phyloP scores from a whole-genome alignment of 2,113 vertebrate species.

The Dinomys branickii region DNA sequence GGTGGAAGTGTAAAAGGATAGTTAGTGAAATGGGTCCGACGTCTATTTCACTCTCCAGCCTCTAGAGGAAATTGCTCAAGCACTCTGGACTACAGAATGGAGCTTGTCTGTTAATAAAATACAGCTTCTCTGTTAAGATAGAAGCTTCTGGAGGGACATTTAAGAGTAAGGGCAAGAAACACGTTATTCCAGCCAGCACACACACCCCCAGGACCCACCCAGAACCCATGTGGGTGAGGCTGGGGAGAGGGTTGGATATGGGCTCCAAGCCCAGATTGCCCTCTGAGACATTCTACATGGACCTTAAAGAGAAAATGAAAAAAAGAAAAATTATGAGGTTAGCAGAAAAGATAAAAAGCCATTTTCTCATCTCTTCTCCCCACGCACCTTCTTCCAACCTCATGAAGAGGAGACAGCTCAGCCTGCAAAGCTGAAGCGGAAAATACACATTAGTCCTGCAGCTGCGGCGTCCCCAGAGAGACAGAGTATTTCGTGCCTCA shows the following conservation, averaged over 20 bases:
- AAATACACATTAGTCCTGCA: not conserved
- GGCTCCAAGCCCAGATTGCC: not conserved
- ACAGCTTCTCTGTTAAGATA: not conserved
- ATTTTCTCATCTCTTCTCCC: slow-evolving; percentile 19
- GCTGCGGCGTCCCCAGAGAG: not conserved
- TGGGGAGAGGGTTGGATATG: not conserved
- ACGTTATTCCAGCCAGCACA: not conserved
- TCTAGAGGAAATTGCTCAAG: slow-evolving; percentile 14
- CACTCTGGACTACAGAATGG: not conserved
- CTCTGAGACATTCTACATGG: not conserved
- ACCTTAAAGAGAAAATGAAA: not conserved
- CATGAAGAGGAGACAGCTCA: not conserved
- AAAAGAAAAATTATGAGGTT: not conserved
- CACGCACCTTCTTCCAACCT: not conserved
- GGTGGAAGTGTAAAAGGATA: not conserved
- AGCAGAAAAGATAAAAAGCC: slow-evolving; percentile 45
- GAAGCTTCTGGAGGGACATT: not conserved
- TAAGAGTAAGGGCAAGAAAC: not conserved
- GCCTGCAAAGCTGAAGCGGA: not conserved
- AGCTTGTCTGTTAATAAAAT: not conserved
- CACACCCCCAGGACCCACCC: not conserved
- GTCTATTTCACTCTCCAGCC: slow-evolving; percentile 32
- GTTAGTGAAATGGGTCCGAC: not conserved
- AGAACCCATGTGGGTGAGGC: not conserved
- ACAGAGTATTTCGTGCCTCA: not conserved